Evolutionary conservation across 2,797 vertebrate species (phyloP), one percentile per base, ranked within the genome.

Genomic region (Danio kyathit): DNA sequence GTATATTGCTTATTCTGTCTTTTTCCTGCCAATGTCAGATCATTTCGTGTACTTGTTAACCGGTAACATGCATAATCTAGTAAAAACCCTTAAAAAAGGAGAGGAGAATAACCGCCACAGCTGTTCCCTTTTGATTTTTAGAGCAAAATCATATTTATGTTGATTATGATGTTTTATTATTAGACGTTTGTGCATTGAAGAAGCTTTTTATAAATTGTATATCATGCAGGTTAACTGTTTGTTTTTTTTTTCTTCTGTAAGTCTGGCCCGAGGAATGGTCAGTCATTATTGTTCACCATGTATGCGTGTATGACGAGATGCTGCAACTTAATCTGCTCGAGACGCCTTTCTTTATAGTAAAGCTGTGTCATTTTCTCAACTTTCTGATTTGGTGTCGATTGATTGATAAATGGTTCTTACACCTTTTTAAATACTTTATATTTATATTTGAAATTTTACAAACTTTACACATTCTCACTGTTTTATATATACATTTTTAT

Each of bases 301-400:
- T 95, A 92, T 93, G 93, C 88, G 90, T 94, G 92, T 93, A 93
- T 92, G 92, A 92, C 89, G 89, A 92, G 85, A 92, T 93, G 91
- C 93, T 93, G 91, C 92, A 92, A 91, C 89, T 89, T 85, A 80
- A 77, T 93, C 91, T 93, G 93, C 92, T 95, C 91, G 91, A 89
- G 89, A 89, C 88, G 90, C 89, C 90, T 93, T 87, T 93, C 92
- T 94, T 94, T 94, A 91, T 92, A 94, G 93, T 94, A 94, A 95
- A 94, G 92, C 91, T 92, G 90, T 94, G 89, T 93, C 90, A 87
- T 93, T 94, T 94, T 94, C 92, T 92, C 92, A 93, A 93, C 86
- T 66, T 86, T 76, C 80, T 74, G 86, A 71, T 40, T 38, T 76
- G 61, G 66, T 59, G 81, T 73, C 61, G 48, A 76, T 16, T 63